Conservation (phyloP, 1,140 invertebrate species). For the Archegozetes longisetosus region DNA sequence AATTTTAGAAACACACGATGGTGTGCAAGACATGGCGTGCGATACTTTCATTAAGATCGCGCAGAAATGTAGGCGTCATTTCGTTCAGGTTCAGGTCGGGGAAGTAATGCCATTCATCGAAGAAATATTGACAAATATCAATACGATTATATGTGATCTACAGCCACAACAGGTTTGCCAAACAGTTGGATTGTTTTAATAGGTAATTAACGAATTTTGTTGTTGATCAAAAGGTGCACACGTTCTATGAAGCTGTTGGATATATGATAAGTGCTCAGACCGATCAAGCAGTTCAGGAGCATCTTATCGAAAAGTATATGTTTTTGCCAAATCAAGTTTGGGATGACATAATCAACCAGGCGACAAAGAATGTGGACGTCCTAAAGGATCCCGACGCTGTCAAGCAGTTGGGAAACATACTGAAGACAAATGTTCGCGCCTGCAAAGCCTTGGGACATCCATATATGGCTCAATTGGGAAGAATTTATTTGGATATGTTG, state of each 20-base stretch:
- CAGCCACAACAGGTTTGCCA: conserved; percentile 73
- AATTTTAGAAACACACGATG: conserved; percentile 84
- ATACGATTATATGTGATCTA: conserved; percentile 95
- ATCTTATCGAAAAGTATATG: conserved; percentile 95
- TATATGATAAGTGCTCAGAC: conserved; percentile 95
- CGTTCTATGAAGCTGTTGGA: conserved; percentile 98
- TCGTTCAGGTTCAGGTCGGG: conserved; percentile 83
- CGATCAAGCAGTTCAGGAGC: conserved; percentile 72
- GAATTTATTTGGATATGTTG: conserved; percentile 96
- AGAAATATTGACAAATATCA: conserved; percentile 90
- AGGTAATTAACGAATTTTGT: conserved; percentile 5
- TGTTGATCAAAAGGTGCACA: conserved; percentile 61
- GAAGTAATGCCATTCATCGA: conserved; percentile 97
- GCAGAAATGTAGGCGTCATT: conserved; percentile 94
- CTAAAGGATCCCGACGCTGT: conserved; percentile 91
- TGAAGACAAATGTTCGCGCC: conserved; percentile 96
- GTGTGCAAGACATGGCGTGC: conserved; percentile 96
- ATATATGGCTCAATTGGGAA: conserved; percentile 76
- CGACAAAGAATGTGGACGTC: conserved; percentile 88
- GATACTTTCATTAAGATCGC: conserved; percentile 99
- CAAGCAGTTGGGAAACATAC: conserved; percentile 89
- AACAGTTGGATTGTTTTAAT: conserved; percentile 10
- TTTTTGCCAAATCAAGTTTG: conserved; percentile 92
- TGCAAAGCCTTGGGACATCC: conserved; percentile 92
- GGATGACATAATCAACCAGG: conserved; percentile 96